Evolutionary conservation across 2,888 invertebrate species (phyloP).

Genomic region (Pseudeuparius sepicola): DNA sequence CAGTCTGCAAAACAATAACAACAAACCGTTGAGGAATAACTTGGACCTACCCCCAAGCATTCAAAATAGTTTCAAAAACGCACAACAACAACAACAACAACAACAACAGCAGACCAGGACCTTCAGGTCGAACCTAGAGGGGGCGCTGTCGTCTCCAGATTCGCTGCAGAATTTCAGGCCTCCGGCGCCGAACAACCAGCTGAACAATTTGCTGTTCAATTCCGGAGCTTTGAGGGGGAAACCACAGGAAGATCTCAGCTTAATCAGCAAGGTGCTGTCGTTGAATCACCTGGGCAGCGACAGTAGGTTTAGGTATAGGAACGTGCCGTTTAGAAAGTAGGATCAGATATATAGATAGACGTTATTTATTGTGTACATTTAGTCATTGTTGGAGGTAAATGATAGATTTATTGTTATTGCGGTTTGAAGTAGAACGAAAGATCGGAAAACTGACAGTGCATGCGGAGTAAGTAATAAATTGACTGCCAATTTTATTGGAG

Average conservation of each 20-base stretch:
- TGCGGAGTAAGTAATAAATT: too few relatives aligned
- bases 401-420: too few relatives aligned
- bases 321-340: constrained; percentile 2
- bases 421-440: too few relatives aligned
- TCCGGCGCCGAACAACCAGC: constrained; percentile 34
- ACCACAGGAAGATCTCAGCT: constrained; percentile 62
- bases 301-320: constrained; percentile 4
- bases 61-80: background rate
- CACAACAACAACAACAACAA: constrained; percentile 8
- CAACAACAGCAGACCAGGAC: constrained; percentile 10
- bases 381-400: too few relatives aligned
- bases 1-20: constrained; percentile 1
- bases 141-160: background rate
- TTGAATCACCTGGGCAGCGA: constrained; percentile 48
- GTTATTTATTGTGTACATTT: too few relatives aligned
- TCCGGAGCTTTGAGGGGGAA: constrained; percentile 51
- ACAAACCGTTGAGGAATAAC: constrained; percentile 12
- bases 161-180: constrained; percentile 15
- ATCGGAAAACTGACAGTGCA: too few relatives aligned
- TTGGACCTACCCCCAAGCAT: constrained; percentile 4
- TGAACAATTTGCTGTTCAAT: constrained; percentile 55
- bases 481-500: too few relatives aligned
- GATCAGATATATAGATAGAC: too few relatives aligned
- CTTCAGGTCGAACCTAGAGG: constrained; percentile 14
- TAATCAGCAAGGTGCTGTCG: constrained; percentile 71